phyloP scores from a whole-genome alignment of 2,888 invertebrate genomes.

The Gymnoscelis rufifasciata region DNA sequence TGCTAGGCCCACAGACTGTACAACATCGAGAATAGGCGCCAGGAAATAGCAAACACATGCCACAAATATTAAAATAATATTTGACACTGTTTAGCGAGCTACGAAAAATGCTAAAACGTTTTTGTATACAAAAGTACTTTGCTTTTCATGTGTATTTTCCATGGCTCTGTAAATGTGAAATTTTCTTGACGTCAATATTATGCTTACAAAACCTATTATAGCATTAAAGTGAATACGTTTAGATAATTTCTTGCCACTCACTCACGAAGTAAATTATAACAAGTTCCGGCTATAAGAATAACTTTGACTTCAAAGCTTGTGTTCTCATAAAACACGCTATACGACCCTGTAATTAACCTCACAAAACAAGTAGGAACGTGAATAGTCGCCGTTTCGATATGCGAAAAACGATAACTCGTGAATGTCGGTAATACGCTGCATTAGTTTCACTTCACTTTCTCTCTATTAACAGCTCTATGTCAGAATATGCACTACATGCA shows the following conservation, averaged over 20 bases:
- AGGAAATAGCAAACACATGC: conserved; percentile 31
- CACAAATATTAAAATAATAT: conserved; percentile 32
- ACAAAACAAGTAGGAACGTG: conserved; percentile 6
- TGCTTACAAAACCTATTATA: conserved; percentile 18
- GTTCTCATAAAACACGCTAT: not conserved
- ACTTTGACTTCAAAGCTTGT: not conserved
- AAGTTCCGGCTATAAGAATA: not conserved
- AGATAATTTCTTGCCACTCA: conserved; percentile 4
- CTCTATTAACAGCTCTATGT: conserved; percentile 25
- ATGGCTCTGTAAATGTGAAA: conserved; percentile 34
- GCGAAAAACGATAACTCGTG: conserved; percentile 11
- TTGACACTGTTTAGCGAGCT: conserved; percentile 36
- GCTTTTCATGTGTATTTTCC: conserved; percentile 31
- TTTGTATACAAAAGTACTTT: conserved; percentile 46
- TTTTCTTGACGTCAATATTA: conserved; percentile 39
- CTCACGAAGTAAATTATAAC: not conserved
- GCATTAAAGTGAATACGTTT: not conserved
- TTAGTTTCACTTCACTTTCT: conserved; percentile 20
- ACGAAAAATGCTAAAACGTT: conserved; percentile 49
- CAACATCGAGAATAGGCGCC: conserved; percentile 31
- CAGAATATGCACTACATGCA: conserved; percentile 23
- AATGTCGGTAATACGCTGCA: conserved; percentile 11
- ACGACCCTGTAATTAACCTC: conserved; percentile 8
- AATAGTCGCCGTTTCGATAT: conserved; percentile 14
- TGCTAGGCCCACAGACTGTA: conserved; percentile 37